Base-by-base conservation (phyloP, 2,888 invertebrate genomes). In the Fragum sueziense region DNA sequence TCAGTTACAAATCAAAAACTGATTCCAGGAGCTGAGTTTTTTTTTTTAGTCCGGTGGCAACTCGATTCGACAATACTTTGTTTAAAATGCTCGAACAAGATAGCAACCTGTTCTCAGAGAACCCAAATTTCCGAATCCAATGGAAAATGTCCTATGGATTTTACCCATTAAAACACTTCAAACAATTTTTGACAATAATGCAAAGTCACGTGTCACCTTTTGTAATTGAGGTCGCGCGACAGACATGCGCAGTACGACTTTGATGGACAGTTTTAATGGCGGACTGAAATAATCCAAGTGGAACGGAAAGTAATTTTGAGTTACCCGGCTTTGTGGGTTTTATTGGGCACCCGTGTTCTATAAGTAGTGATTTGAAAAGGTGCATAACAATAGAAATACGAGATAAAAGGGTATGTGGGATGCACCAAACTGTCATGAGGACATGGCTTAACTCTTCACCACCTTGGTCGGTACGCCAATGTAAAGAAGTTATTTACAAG, bases 151-250 rank as follows among this genome's bases (percentile, higher is more conserved):
- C n/a, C n/a, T n/a, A n/a, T n/a, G n/a, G n/a, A n/a, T n/a, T n/a
- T n/a, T n/a, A n/a, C n/a, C n/a, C n/a, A n/a, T n/a, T n/a, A n/a
- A 47, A 47, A 47, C 47, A 47, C 47, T 47, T 47, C 47, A 47
- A 47, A 47, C 47, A 14, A 47, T 47, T 37, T 37, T 47, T 47
- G 47, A 47, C 17, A 47, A 68, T 68, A 51, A 47, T 76, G 68
- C 76, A 61, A 54, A 71, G 72, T 34, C 69, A 77, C 59, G 54
- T 47, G 61, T 31, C 33, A 61, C 2, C 37, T 65, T 65, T 65
- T 65, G 65, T 65, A 41, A 65, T 65, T 65, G 22, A 41, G 25
- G 74, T 61, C 75, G 69, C 70, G 70, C 65, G 75, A 75, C 75
- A 62, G 57, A 70, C 70, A 70, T 75, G 62, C 70, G 75, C 69